Evolutionary conservation across 2,888 invertebrate genomes (phyloP), one percentile per base, ranked within the genome.

Genomic region (Athetis lepigone): DNA sequence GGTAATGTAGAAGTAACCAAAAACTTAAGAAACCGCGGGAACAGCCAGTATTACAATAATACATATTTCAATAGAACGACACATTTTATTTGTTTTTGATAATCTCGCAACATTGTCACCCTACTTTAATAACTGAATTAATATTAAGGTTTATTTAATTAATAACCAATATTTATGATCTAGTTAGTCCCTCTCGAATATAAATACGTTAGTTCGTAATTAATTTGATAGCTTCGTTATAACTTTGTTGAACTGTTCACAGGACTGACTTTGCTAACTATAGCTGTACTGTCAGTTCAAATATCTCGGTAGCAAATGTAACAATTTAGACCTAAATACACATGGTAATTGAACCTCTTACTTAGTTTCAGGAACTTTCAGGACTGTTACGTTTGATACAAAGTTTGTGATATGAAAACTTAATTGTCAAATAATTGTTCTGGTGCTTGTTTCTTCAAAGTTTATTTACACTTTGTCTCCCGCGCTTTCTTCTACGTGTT

Each of bases 161-260:
- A 43, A 43, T 63, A 1, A 13, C 23, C 27, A 37, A 21, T 36
- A 51, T 66, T 63, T 56, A 56, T 37, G 29, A 19, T 45, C 7
- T 67, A 55, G 36, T 63, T 63, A 37, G 23, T 9, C 7, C 19
- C 9, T 37, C 36, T 36, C 16, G 5, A 25, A 66, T 45, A n/a
- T 45, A 43, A 65, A 65, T 63, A 19, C 27, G 21, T 66, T 63
- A 55, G 29, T 55, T 23, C 27, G 13, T 55, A 63, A 66, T 63
- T 67, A 45, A 63, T 66, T 66, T 29, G 36, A 18, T 23, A 18
- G 19, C 19, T 37, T 40, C 49, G 61, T 40, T 63, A 63, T 8
- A 61, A 49, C 40, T 63, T 49, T 47, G 49, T 40, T 63, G 49
- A 61, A 63, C 7, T 50, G 25, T 42, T 49, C 33, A 5, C 13